Percentiles rank a stretch among this genome's conserved stretches.
Evolutionary conservation across 2,113 vertebrate species (phyloP).

Genomic region (Anoplopoma fimbria): DNA sequence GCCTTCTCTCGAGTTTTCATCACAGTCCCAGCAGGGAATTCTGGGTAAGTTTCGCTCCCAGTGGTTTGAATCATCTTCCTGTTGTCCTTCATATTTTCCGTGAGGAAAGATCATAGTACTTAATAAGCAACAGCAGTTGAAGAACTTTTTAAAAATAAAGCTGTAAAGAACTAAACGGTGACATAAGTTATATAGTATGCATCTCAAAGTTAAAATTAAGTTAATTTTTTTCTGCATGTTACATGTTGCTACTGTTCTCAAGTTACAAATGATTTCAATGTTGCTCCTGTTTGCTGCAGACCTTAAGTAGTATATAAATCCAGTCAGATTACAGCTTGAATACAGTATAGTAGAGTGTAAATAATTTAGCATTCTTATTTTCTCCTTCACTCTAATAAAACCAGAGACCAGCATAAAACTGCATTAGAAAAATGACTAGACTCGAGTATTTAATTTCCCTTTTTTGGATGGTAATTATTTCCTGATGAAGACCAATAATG

Average conservation of each 20-base stretch:
- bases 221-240: not conserved
- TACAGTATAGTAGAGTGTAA: too few species aligned
- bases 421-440: not conserved
- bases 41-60: constrained; percentile 83
- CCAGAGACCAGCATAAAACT: not conserved
- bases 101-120: not conserved
- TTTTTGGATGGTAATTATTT: not conserved
- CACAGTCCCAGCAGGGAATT: constrained; percentile 88
- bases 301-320: not conserved
- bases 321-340: not conserved
- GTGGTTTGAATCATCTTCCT: not conserved
- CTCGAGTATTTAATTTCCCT: not conserved
- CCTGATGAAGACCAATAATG: not conserved
- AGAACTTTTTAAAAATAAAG: not conserved
- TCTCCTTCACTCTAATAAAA: not conserved
- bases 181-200: not conserved
- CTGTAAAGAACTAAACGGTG: not conserved
- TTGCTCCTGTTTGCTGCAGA: not conserved
- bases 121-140: not conserved
- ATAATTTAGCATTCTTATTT: too few species aligned
- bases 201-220: not conserved
- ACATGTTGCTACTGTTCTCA: not conserved
- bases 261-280: not conserved
- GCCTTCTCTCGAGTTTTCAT: constrained; percentile 92
- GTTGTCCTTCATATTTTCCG: constrained; percentile 8